These are phyloP conservation scores for Eupithecia inturbata DNA, from an alignment of 2,888 invertebrate genomes.

Conservation along the genomic window DNA sequence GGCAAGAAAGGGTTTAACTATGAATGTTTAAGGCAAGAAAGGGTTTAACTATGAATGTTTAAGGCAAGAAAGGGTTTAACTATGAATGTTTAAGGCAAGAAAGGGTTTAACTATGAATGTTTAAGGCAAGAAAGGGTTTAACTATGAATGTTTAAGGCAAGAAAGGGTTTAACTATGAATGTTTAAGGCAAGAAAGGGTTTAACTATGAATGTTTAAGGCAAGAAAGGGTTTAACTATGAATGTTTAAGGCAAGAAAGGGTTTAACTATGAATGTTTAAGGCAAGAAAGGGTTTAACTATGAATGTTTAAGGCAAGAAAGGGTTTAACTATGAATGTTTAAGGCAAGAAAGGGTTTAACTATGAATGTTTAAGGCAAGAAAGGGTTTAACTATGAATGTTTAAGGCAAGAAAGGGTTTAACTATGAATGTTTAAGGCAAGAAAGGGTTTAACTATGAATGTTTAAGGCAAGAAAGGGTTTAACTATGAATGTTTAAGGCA, in stretches of 20 bases:
- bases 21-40: slow-evolving; percentile 62
- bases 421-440: slow-evolving; percentile 57
- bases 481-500: slow-evolving; percentile 53
- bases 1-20: slow-evolving; percentile 61
- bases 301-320: slow-evolving; percentile 63
- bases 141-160: slow-evolving; percentile 55
- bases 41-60: slow-evolving; percentile 60
- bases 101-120: slow-evolving; percentile 61
- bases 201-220: slow-evolving; percentile 54
- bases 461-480: slow-evolving; percentile 64
- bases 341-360: slow-evolving; percentile 61
- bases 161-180: slow-evolving; percentile 63
- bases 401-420: slow-evolving; percentile 62
- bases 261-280: slow-evolving; percentile 57
- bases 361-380: slow-evolving; percentile 61
- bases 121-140: slow-evolving; percentile 63
- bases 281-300: slow-evolving; percentile 62
- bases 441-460: slow-evolving; percentile 63
- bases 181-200: slow-evolving; percentile 64
- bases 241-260: slow-evolving; percentile 63
- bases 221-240: slow-evolving; percentile 63
- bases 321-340: slow-evolving; percentile 59
- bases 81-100: slow-evolving; percentile 59
- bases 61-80: slow-evolving; percentile 62
- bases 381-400: slow-evolving; percentile 60